Evolutionary conservation across 2,113 vertebrate species (phyloP), one percentile per base, ranked within the genome.

Genomic region (Galbula dea): DNA sequence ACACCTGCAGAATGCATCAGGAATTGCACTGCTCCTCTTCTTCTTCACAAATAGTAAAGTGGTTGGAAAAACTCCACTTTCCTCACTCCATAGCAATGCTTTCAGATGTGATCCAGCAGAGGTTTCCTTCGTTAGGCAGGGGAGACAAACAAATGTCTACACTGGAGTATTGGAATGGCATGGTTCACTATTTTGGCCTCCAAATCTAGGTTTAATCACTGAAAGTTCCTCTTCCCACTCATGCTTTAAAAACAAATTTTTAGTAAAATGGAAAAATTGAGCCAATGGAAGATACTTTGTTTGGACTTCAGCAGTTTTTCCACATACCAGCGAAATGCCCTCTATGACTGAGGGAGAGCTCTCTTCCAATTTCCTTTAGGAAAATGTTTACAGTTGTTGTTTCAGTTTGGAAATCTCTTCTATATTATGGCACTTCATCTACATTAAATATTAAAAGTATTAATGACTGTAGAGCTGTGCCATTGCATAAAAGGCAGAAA

Each of bases 361-460:
- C 52, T 78, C 66, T n/a, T 75, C 34, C 30, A 9, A 34, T 69
- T 89, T 85, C 51, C 63, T 92, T 93, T 89, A 93, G 73, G 37
- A 95, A 96, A 94, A 91, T 96, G 82, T 87, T 87, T 96, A 73
- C 74, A 76, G 17, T 67, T 87, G 59, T 85, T 84, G 45, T 65
- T 95, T 79, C 59, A 61, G 52, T 91, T 93, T 94, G 76, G 79
- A 94, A 94, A 83, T 34, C 45, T 83, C 43, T 87, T 84, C 59
- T 32, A 10, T 92, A 49, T 82, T 84, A 69, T 71, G 74, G 63
- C 78, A 66, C 62, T 94, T 92, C 84, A 87, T 46, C 65, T 91
- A n/a, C 69, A 87, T 95, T 87, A 88, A 94, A 82, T 92, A 89
- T 84, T 88, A 7, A 37, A 27, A 72, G 88, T 84, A 45, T 12